Conservation (phyloP, 2,797 vertebrate species). For the Numenius phaeopus region DNA sequence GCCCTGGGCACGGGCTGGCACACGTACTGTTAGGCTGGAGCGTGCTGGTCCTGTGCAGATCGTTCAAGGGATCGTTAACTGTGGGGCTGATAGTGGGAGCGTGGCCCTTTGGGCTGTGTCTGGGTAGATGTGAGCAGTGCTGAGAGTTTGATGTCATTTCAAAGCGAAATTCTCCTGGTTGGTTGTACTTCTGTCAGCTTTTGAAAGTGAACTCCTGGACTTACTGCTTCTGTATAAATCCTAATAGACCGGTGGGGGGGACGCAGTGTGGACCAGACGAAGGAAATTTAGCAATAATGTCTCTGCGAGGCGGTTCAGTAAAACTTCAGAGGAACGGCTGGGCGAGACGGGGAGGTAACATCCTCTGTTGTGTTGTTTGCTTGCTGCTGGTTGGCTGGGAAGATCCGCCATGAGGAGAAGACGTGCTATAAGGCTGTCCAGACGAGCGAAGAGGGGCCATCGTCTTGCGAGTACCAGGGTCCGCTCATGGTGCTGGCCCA, state of each 20-base stretch:
- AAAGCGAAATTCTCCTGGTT: neutral
- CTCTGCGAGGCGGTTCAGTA: constrained; percentile 50
- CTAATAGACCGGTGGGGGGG: neutral
- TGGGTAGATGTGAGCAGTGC: constrained; percentile 1
- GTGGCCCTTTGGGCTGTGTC: neutral
- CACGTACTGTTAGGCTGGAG: neutral
- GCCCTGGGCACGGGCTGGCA: neutral
- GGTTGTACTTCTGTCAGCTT: neutral
- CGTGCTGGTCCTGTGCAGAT: neutral
- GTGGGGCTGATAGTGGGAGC: neutral
- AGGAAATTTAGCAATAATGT: constrained; percentile 25
- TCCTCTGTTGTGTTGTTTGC: constrained; percentile 84
- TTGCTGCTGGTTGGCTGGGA: constrained; percentile 78
- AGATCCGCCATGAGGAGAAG: constrained; percentile 92
- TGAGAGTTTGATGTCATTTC: constrained; percentile 27
- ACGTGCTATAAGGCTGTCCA: constrained; percentile 93
- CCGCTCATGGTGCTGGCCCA: constrained; percentile 92
- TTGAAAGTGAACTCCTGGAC: constrained; percentile 30
- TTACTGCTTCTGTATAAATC: constrained; percentile 2
- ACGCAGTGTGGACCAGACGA: neutral
- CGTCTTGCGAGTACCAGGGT: constrained; percentile 86
- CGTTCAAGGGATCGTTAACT: neutral
- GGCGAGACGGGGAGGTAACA: constrained; percentile 70
- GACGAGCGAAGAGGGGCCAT: constrained; percentile 89
- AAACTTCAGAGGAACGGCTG: constrained; percentile 39